Evolutionary conservation across 2,113 vertebrate genomes (phyloP), one percentile per base, ranked within the genome.

Genomic region (Neomonachus schauinslandi): DNA sequence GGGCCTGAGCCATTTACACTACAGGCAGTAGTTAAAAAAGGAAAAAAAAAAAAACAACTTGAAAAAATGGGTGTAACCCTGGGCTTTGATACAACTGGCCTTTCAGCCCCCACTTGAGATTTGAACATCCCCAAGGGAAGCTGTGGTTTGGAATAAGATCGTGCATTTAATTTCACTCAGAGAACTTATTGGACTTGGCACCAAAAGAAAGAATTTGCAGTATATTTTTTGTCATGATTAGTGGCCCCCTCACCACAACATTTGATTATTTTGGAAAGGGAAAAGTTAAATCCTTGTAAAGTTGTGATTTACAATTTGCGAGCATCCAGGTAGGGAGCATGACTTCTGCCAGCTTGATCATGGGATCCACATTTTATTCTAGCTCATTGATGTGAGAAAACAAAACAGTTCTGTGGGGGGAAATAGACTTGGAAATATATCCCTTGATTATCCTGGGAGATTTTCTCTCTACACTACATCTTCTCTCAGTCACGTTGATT

Each of bases 111-210:
- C 98, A 98, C 98, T 99, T 98, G 99, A 99, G 99, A 99, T 92
- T 98, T 31, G 97, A 97, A 98, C 95, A 97, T 98, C 98, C 99
- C 99, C 97, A 97, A 98, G 98, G 99, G 98, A 99, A 99, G 98
- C 98, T 99, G 99, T 99, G 99, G 99, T 99, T 99, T 99, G 99
- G 99, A 99, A 98, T 96, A 95, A 98, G 97, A 98, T 95, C 83
- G 14, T 86, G 98, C 98, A 98, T 99, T 99, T 99, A 99, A 99
- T 99, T 99, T 99, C 98, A 96, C 98, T 99, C 94, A 46, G 98
- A 98, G 98, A 99, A 98, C 98, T 98, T 99, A 99, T 98, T 99
- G 98, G 99, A 98, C 98, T 99, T 99, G 99, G 99, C 99, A 98
- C 98, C 96, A 94, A 98, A 99, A 99, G 98, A 99, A 99, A 99